Evolutionary conservation across 2,797 vertebrate genomes (phyloP), one percentile per base, ranked within the genome.

Genomic region (Bradypus variegatus): DNA sequence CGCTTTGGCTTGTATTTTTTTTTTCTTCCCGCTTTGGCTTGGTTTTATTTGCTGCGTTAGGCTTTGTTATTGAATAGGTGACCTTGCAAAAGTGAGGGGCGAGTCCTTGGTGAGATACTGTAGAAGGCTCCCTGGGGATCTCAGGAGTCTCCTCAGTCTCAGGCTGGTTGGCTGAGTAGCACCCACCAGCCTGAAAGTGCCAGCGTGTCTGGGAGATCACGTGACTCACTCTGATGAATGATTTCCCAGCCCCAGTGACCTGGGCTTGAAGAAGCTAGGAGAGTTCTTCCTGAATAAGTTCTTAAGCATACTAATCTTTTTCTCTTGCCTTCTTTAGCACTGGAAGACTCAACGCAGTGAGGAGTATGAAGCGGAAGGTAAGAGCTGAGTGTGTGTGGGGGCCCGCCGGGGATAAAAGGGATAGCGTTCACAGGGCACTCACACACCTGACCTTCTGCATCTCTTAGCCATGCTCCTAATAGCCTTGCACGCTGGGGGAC

Each of bases 301-400:
- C 62, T 65, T 60, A 89, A 72, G 48, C 29, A 21, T 29, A 33
- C 88, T 95, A 33, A 94, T 50, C 23, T 21, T 58, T 15, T 36
- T 76, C 94, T 95, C 81, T 94, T 95, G 94, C 92, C 50, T 91
- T 83, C n/a, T 75, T 23, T 93, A 98, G 98, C 95, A 45, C 88
- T 98, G 97, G 98, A 97, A 97, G 94, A 94, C 95, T 0, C 97
- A 94, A 10, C 96, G 53, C 93, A 97, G 97, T 1, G 98, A 98
- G 94, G 98, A 98, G 89, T 98, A 98, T 3, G 98, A 98, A 96
- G 98, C 98, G 0, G 97, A 98, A 97, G 98, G 98, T 98, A 97
- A 97, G 97, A 91, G 78, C 79, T 2, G 2, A 33, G 2, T 16
- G 12, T 53, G 25, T 64, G 31, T n/a, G 0, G 0, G 36, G 69